Conservation (phyloP, 2,113 vertebrate species). For the Falcunculus frontatus region DNA sequence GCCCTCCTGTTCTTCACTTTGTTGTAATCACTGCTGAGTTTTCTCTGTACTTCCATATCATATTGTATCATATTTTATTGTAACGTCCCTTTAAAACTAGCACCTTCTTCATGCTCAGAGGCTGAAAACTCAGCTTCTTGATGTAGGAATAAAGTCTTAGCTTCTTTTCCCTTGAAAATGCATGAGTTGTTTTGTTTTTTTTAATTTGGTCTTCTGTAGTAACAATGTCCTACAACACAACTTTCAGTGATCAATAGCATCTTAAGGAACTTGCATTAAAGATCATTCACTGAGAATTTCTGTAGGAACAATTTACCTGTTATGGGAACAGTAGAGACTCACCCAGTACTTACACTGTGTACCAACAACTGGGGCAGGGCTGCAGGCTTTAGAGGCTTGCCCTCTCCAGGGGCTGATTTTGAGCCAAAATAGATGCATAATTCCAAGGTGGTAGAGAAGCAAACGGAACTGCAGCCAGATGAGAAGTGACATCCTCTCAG, state of each 20-base stretch:
- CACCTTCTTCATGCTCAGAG: not conserved
- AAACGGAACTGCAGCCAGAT: not conserved
- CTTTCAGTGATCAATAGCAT: not conserved
- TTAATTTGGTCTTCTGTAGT: not conserved
- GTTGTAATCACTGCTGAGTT: not conserved
- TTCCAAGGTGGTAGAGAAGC: not conserved
- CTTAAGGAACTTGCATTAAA: not conserved
- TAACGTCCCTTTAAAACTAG: not conserved
- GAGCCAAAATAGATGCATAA: not conserved
- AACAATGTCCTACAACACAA: not conserved
- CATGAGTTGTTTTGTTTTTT: not conserved
- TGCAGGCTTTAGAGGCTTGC: not conserved
- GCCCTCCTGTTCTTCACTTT: not conserved
- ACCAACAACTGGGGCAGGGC: not conserved
- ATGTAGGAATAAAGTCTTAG: not conserved
- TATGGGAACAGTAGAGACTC: not conserved
- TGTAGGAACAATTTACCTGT: rapidly evolving
- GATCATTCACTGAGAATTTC: not conserved
- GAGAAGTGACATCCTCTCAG: not conserved
- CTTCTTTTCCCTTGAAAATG: not conserved
- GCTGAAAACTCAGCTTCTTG: not conserved
- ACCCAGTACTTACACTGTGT: too few species aligned
- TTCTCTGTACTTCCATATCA: not conserved
- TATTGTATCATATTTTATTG: not conserved
- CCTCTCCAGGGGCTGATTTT: not conserved